Conservation (phyloP, 2,113 vertebrate species). For the Casuarius casuarius region DNA sequence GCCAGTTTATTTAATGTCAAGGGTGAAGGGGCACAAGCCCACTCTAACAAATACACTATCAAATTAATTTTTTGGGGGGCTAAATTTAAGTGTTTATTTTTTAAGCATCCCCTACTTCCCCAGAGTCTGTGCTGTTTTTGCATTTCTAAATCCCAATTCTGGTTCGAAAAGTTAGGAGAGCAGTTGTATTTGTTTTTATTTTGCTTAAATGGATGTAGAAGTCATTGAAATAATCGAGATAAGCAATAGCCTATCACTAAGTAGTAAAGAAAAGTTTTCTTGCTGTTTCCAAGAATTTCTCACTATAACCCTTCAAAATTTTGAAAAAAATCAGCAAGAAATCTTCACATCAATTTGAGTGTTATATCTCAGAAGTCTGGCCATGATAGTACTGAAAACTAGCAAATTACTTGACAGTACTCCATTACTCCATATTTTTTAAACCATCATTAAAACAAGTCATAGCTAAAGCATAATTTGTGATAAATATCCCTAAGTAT, state of each 20-base stretch:
- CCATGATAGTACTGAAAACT: background rate
- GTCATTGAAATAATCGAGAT: background rate
- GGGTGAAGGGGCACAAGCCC: background rate
- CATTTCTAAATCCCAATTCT: background rate
- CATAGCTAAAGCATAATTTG: background rate
- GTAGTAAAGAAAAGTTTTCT: background rate
- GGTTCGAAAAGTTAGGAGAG: background rate
- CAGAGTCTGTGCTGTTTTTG: background rate
- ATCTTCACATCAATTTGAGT: background rate
- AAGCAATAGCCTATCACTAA: background rate
- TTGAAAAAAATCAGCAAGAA: background rate
- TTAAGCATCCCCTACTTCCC: background rate
- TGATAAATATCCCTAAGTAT: background rate
- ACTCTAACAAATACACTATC: background rate
- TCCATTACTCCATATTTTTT: background rate
- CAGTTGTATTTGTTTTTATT: background rate
- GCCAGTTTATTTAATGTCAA: background rate
- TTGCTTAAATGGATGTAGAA: background rate
- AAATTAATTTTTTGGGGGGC: background rate
- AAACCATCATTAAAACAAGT: background rate
- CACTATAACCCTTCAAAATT: background rate
- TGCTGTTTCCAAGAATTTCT: background rate
- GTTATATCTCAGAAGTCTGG: background rate
- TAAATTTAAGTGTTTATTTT: background rate
- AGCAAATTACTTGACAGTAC: background rate